Percentiles rank a stretch among this genome's conserved stretches.
These are phyloP conservation scores for Telenomus remus DNA, from an alignment of 1,140 invertebrate genomes.

Conservation along the genomic window DNA sequence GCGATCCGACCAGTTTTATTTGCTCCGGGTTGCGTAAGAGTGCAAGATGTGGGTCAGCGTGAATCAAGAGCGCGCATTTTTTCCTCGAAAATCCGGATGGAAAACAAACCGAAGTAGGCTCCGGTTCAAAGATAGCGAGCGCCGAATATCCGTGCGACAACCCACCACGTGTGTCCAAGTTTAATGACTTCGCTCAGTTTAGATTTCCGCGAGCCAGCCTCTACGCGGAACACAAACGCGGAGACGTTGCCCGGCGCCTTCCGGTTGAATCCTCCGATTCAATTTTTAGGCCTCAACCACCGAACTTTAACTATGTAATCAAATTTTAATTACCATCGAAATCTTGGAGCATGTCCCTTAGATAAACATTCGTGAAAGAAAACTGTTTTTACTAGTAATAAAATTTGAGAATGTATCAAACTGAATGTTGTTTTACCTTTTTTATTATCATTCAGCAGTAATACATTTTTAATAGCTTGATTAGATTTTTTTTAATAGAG, in stretches of 20 bases:
- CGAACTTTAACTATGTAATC: no score
- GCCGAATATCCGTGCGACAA: constrained; percentile 30
- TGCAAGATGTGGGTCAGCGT: neutral
- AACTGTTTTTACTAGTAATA: no score
- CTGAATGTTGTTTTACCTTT: no score
- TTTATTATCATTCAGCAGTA: no score
- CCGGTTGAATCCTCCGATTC: constrained; percentile 20
- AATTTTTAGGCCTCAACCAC: constrained; percentile 23
- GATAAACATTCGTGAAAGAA: no score
- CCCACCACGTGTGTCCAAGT: constrained; percentile 25
- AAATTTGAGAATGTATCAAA: no score
- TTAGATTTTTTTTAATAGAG: no score
- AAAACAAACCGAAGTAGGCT: neutral
- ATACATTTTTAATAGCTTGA: no score
- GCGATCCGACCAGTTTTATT: no score
- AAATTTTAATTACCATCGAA: no score
- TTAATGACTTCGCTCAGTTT: constrained; percentile 58
- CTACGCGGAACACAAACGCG: constrained; percentile 57
- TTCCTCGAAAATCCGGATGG: neutral
- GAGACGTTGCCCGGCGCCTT: constrained; percentile 40
- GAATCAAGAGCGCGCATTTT: neutral
- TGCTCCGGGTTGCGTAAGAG: no score
- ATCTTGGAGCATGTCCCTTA: no score
- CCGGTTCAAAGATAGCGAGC: neutral
- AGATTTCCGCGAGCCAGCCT: constrained; percentile 59